Evolutionary conservation across 2,888 invertebrate genomes (phyloP).

Genomic region (Tetranychus truncatus): DNA sequence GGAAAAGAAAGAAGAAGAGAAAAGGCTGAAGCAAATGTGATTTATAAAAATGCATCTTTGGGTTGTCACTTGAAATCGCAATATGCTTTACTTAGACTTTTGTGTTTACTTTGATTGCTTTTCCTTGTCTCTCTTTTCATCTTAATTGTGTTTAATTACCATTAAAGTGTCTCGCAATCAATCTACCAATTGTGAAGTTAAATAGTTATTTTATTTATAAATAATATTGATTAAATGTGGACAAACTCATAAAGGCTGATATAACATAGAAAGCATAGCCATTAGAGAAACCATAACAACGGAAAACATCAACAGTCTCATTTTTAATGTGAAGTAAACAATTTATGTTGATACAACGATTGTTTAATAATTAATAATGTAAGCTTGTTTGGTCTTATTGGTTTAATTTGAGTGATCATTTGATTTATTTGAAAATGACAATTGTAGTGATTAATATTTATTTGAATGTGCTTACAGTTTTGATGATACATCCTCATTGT

Average conservation of each 20-base stretch:
- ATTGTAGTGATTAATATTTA: background rate
- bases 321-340: background rate
- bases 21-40: background rate
- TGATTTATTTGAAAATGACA: too few species aligned
- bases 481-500: slow-evolving; percentile 22
- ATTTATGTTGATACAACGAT: background rate
- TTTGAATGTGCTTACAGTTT: background rate
- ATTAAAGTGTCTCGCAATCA: background rate
- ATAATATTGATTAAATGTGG: too few species aligned
- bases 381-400: background rate
- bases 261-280: background rate
- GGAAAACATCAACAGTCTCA: background rate
- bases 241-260: too few species aligned
- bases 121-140: background rate
- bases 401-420: background rate
- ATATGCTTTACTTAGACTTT: background rate
- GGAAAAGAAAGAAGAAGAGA: background rate
- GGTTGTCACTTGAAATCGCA: background rate
- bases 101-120: background rate
- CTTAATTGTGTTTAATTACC: background rate
- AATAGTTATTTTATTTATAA: too few species aligned
- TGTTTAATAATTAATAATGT: background rate
- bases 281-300: background rate
- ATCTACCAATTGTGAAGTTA: too few species aligned
- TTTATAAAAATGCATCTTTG: background rate